Evolutionary conservation across 2,113 vertebrate genomes (phyloP), one percentile per base, ranked within the genome.

Genomic region (Pelodiscus sinensis): DNA sequence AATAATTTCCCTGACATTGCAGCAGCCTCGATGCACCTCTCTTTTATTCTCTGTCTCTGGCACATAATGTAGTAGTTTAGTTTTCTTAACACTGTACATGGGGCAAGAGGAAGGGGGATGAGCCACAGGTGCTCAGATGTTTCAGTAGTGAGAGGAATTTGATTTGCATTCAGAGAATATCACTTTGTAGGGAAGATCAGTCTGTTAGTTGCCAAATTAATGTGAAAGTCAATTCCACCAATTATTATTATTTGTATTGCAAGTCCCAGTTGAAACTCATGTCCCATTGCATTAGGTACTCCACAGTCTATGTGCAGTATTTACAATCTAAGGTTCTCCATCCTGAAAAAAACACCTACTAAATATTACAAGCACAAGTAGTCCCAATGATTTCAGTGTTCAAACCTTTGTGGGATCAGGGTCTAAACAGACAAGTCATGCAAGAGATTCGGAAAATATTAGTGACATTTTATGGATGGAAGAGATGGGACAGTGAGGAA

Each of bases 51-150:
- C 65, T 21, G 65, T 16, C 65, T 71, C 16, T 71, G 65, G 31
- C 31, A 31, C 60, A 62, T 60, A 44, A 44, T 44, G 44, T 44
- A 62, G 14, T 21, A 71, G 65, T n/a, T 9, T n/a, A 18, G 7
- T 35, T 68, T 71, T 29, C 65, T 71, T 44, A 44, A 44, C 44
- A 44, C 44, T 44, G 44, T 44, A 71, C 3, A 31, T 71, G n/a
- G 71, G 44, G 62, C 52, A 71, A 85, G 77, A 60, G n/a, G 87
- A 25, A 65, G 0, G 5, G 22, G 35, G 89, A 94, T 93, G 90
- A 94, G 62, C 91, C 92, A 87, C 85, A 87, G 73, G 35, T 44
- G 35, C 89, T 92, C 73, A 91, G 5, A 9, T 86, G 89, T 44
- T n/a, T 8, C 35, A 65, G 24, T 0, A 27, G 92, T 51, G 84